These are phyloP conservation scores for Acanthis flammea DNA, from an alignment of 2,797 vertebrate species.

Conservation along the genomic window DNA sequence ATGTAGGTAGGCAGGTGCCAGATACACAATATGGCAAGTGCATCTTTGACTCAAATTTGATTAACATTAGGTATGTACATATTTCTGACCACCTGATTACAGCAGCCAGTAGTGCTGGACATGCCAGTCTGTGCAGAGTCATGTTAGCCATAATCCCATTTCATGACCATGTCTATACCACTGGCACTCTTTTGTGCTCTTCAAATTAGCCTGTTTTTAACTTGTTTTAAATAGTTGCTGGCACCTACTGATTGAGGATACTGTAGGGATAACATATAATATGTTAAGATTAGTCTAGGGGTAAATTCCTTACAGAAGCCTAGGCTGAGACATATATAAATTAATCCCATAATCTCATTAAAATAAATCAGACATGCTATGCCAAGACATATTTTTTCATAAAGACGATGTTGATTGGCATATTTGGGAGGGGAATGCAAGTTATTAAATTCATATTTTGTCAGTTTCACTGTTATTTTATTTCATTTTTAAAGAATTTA, in stretches of 20 bases:
- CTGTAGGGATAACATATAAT: background rate
- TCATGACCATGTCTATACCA: background rate
- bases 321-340: background rate
- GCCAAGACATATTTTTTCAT: background rate
- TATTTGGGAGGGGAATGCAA: background rate
- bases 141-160: accelerated
- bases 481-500: background rate
- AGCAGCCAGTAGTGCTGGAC: background rate
- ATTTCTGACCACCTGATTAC: background rate
- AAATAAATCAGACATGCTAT: background rate
- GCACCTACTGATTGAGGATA: background rate
- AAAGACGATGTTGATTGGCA: background rate
- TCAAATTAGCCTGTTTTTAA: background rate
- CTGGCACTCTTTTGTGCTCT: background rate
- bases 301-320: background rate
- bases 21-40: background rate
- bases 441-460: background rate
- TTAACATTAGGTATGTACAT: background rate
- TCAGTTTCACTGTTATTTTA: background rate
- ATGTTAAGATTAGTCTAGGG: background rate
- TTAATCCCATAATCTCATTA: background rate
- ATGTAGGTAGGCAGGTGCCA: background rate
- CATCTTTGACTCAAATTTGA: background rate
- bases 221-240: background rate
- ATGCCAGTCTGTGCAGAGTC: background rate